Evolutionary conservation across 2,797 vertebrate genomes (phyloP), one percentile per base, ranked within the genome.

Genomic region (Artibeus jamaicensis): DNA sequence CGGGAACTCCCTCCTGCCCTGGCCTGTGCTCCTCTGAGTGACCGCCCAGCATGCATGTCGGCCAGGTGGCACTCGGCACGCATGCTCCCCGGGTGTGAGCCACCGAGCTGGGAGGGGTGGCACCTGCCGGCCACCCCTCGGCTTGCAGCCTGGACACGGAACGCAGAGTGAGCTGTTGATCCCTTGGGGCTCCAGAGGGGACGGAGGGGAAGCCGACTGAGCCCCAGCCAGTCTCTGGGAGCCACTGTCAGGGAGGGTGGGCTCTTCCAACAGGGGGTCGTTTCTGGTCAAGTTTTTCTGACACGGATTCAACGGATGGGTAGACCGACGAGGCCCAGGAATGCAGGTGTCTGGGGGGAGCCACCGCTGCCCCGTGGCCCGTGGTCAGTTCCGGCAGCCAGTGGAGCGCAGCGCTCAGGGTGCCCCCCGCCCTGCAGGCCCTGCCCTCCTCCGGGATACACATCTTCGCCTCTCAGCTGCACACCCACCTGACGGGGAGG

Each of bases 391-490:
- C 57, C 0, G 0, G 16, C 6, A 32, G n/a, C n/a, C 44, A 1
- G 21, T 9, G 1, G 8, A 44, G 32, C 32, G 34, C 10, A 0
- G 12, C 3, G 12, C 2, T 6, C 48, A 4, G 78, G 78, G 42
- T 26, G 34, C 21, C 37, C 24, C 10, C 9, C 4, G 1, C 1
- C 22, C 67, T 62, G 0, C 89, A 99, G 99, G 99, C 99, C 79
- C 98, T 99, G 89, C 99, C 99, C 0, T 18, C 93, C 2, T 97
- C 97, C 0, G 99, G 99, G 70, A 99, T 99, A 97, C 98, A 93
- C 87, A 99, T 99, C 96, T 99, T 99, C 29, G 99, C 99, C 3
- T 99, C 99, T 0, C 99, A 99, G 98, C 99, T 99, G 79, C 99
- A 99, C 98, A 99, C 99, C 0, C 99, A 99, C 98, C 98, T 99